These are phyloP conservation scores for Gallinago media DNA, from an alignment of 2,113 vertebrate genomes.

Conservation along the genomic window DNA sequence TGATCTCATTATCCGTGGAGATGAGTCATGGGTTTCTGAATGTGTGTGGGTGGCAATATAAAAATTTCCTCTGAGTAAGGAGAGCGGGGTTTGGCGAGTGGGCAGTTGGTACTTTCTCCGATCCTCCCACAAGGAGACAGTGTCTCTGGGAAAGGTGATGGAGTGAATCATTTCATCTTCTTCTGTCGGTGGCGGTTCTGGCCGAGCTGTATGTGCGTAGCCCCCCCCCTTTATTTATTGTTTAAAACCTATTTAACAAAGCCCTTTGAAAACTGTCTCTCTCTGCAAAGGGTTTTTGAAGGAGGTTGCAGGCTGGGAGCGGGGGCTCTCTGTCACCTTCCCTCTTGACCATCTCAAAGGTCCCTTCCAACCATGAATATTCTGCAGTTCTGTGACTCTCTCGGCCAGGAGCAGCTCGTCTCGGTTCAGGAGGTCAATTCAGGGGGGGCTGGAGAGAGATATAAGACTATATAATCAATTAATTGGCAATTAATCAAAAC, in stretches of 20 bases:
- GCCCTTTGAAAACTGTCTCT: no score
- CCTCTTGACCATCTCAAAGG: background rate
- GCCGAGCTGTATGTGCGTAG: background rate
- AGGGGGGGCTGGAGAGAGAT: background rate
- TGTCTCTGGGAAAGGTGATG: background rate
- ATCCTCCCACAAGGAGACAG: background rate
- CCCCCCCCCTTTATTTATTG: background rate
- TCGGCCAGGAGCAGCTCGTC: background rate
- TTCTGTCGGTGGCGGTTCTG: background rate
- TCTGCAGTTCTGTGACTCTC: no score
- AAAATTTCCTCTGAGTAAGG: slow-evolving; percentile 46
- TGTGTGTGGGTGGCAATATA: slow-evolving; percentile 8
- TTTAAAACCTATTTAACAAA: background rate
- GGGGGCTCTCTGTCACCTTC: background rate
- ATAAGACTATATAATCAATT: background rate
- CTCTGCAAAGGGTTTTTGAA: background rate
- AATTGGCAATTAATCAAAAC: background rate
- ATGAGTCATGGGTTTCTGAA: slow-evolving; percentile 19
- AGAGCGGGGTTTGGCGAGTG: background rate
- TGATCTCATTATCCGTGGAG: slow-evolving; percentile 1
- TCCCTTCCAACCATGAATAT: no score
- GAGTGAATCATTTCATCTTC: slow-evolving; percentile 1
- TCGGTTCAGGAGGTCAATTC: background rate
- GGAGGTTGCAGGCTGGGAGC: background rate
- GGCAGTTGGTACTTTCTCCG: slow-evolving; percentile 24